phyloP scores from a whole-genome alignment of 1,140 invertebrate genomes.

The Megalonaias nervosa region DNA sequence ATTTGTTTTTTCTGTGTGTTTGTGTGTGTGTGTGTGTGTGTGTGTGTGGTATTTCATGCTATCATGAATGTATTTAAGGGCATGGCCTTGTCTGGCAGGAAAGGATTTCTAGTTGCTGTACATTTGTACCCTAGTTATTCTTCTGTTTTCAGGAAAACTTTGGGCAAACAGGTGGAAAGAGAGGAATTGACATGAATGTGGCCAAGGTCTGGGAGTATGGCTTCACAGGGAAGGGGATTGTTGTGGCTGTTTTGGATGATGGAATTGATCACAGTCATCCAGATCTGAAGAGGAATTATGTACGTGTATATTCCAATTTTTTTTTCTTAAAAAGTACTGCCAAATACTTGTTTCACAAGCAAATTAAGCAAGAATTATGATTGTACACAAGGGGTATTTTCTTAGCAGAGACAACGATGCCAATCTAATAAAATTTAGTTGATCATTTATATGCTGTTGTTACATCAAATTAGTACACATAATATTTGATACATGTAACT shows the following conservation, averaged over 20 bases:
- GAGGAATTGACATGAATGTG: conserved; percentile 71
- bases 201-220: conserved; percentile 68
- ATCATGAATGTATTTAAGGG: background rate
- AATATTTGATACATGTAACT: too few relatives aligned
- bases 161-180: conserved; percentile 64
- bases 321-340: background rate
- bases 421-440: too few relatives aligned
- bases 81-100: background rate
- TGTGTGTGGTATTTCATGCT: background rate
- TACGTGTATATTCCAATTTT: conserved; percentile 48
- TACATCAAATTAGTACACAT: too few relatives aligned
- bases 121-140: background rate
- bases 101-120: background rate
- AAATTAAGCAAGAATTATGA: too few relatives aligned
- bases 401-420: too few relatives aligned
- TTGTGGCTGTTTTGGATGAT: conserved; percentile 71
- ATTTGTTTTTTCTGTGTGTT: background rate
- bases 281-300: conserved; percentile 72
- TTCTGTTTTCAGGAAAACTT: conserved; percentile 60
- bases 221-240: conserved; percentile 68
- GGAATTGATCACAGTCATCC: conserved; percentile 71
- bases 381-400: too few relatives aligned
- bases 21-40: background rate
- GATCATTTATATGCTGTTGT: too few relatives aligned
- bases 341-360: background rate